A percentile compares a stretch with the other conserved stretches of the same genome.
Evolutionary conservation across 2,888 invertebrate species (phyloP).

Genomic region (Rhamnusium bicolor): DNA sequence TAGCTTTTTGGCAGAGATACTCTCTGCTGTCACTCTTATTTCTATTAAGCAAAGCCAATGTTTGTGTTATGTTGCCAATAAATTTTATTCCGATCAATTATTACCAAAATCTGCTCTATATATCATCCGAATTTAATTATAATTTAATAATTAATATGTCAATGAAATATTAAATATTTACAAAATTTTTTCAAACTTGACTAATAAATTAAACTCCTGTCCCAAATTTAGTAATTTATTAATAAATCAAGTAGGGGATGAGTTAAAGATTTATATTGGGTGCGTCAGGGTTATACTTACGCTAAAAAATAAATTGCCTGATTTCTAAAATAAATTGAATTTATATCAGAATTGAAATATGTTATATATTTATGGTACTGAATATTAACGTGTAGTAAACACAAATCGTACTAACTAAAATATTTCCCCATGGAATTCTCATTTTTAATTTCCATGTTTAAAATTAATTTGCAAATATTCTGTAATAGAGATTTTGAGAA

Average conservation of each 20-base stretch:
- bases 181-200: neutral
- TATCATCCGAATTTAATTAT: neutral
- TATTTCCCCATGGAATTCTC: no score
- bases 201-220: neutral
- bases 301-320: no score
- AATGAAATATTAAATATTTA: neutral
- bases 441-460: no score
- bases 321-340: no score
- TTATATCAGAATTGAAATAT: no score
- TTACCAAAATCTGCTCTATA: slow-evolving; percentile 1
- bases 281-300: neutral
- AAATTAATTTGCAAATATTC: no score
- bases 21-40: slow-evolving; percentile 13
- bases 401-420: no score
- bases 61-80: slow-evolving; percentile 8
- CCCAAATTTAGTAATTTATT: neutral
- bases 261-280: neutral
- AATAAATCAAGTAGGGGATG: neutral
- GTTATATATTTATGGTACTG: no score
- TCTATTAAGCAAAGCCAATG: slow-evolving; percentile 9
- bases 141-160: neutral
- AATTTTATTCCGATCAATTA: slow-evolving; percentile 6
- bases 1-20: slow-evolving; percentile 15
- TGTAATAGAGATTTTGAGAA: no score
- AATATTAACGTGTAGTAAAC: no score